Percentiles rank a stretch among this genome's conserved stretches.
phyloP scores from a whole-genome alignment of 2,797 vertebrate species.

The Smutsia gigantea region DNA sequence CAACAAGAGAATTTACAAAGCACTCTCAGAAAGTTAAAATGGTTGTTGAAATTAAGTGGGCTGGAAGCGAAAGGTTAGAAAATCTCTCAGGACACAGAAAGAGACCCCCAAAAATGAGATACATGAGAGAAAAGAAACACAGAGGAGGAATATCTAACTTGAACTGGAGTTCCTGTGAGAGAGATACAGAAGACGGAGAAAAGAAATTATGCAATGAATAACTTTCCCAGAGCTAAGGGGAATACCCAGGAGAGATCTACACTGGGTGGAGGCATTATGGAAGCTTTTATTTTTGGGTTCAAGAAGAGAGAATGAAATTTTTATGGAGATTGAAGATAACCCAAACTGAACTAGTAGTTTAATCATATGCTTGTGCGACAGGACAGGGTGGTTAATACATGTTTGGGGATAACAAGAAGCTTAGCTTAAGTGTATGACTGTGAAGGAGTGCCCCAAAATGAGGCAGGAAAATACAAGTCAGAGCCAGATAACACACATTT shows the following conservation, averaged over 20 bases:
- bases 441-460: neutral
- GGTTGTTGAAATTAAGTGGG: neutral
- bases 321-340: neutral
- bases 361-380: neutral
- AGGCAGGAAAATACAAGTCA: neutral
- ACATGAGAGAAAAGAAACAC: neutral
- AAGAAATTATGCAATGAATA: constrained; percentile 19
- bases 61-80: neutral
- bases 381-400: neutral
- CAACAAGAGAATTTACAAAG: neutral
- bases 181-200: neutral
- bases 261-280: neutral
- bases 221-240: neutral
- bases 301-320: neutral
- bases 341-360: neutral
- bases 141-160: neutral
- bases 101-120: neutral
- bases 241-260: neutral
- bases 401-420: neutral
- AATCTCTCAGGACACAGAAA: neutral
- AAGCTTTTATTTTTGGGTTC: neutral
- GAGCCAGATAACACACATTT: neutral
- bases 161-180: neutral
- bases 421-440: neutral
- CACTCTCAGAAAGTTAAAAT: constrained; percentile 9